Evolutionary conservation across 2,797 vertebrate species (phyloP).

Genomic region (Vipera ursinii): DNA sequence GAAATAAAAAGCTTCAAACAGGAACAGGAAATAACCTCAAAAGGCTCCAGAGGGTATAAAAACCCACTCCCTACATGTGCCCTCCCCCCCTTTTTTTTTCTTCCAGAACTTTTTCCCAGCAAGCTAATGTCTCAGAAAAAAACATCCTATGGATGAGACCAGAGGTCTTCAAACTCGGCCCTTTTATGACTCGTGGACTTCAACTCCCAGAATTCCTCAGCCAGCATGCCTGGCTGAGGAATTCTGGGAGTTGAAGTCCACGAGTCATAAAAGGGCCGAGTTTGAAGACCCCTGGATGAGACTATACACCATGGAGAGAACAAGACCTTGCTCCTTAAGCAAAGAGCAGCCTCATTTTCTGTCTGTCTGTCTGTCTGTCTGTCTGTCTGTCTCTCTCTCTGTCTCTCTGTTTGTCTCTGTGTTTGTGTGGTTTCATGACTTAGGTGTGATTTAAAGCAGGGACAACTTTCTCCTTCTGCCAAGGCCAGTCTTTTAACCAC

Average conservation of each 20-base stretch:
- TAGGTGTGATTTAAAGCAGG: background rate
- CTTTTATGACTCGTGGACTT: too few relatives aligned
- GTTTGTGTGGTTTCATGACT: background rate
- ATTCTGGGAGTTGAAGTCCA: too few relatives aligned
- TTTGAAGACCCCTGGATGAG: too few relatives aligned
- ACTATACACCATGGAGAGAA: background rate
- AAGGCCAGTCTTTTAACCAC: background rate
- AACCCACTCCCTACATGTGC: too few relatives aligned
- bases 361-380: background rate
- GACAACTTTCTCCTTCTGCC: background rate
- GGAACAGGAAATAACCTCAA: too few relatives aligned
- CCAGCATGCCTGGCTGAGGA: too few relatives aligned
- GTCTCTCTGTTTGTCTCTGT: background rate
- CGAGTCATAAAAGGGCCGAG: too few relatives aligned
- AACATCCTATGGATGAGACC: background rate
- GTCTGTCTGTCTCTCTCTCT: background rate
- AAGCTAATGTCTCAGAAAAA: background rate
- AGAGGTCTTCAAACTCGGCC: too few relatives aligned
- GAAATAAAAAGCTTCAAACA: too few relatives aligned
- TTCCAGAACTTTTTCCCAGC: background rate
- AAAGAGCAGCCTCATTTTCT: background rate
- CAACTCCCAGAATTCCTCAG: too few relatives aligned
- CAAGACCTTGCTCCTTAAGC: background rate
- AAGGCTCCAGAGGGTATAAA: too few relatives aligned
- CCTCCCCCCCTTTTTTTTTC: too few relatives aligned